phyloP scores from a whole-genome alignment of 1,140 invertebrate genomes.

The Drosophila paulistorum region DNA sequence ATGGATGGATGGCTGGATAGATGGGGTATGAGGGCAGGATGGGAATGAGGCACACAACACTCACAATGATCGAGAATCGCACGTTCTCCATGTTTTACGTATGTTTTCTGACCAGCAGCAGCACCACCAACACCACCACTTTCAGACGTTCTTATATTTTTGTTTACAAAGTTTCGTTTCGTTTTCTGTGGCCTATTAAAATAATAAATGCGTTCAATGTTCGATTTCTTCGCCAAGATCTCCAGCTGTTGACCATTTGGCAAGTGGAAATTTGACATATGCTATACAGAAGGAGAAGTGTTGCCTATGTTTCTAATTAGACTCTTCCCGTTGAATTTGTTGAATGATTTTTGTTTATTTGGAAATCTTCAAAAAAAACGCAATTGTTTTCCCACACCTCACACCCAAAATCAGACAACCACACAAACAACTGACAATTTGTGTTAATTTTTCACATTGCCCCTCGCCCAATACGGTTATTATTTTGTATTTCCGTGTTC shows the following conservation, averaged over 20 bases:
- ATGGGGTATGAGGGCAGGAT: background rate
- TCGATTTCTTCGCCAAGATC: slow-evolving; percentile 21
- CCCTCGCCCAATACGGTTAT: slow-evolving; percentile 17
- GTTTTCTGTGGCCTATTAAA: slow-evolving; percentile 45
- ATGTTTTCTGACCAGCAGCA: slow-evolving; percentile 35
- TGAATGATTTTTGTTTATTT: slow-evolving; percentile 64
- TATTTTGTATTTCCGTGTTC: slow-evolving; percentile 33
- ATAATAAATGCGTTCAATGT: slow-evolving; percentile 52
- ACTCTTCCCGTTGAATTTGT: slow-evolving; percentile 29
- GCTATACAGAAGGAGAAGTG: slow-evolving; percentile 32
- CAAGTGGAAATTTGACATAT: slow-evolving; percentile 36
- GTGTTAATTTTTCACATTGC: slow-evolving; percentile 56
- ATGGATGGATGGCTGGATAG: background rate
- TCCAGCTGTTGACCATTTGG: slow-evolving; percentile 46
- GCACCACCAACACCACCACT: slow-evolving; percentile 47
- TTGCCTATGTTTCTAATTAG: slow-evolving; percentile 40
- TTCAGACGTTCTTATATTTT: slow-evolving; percentile 37
- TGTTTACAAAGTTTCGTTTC: slow-evolving; percentile 49
- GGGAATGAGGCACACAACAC: slow-evolving; percentile 12
- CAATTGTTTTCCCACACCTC: slow-evolving; percentile 49
- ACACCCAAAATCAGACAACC: slow-evolving; percentile 12
- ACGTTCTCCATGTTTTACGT: slow-evolving; percentile 71
- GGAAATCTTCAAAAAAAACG: slow-evolving; percentile 52
- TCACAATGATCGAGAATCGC: slow-evolving; percentile 82
- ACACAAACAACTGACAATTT: slow-evolving; percentile 27